Percentiles rank a stretch among this genome's conserved stretches.
Conservation (phyloP, 2,113 vertebrate genomes). For the Leptocoma aspasia region DNA sequence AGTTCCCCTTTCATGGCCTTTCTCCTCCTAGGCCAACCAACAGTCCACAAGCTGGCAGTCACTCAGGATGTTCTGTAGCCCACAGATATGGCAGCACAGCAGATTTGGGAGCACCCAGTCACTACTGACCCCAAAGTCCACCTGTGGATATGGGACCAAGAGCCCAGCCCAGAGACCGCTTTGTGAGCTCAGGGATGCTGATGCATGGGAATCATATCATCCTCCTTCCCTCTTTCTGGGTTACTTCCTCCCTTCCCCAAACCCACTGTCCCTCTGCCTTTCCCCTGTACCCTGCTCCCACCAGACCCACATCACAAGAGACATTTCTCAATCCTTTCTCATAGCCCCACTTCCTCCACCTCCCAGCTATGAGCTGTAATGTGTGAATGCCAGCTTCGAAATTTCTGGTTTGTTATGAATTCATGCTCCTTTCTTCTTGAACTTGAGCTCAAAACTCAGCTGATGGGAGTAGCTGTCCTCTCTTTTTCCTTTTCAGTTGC, state of each 20-base stretch:
- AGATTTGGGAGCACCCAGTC: background rate
- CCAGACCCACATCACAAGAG: background rate
- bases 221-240: background rate
- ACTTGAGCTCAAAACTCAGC: slow-evolving; percentile 35
- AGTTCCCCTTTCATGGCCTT: background rate
- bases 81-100: background rate
- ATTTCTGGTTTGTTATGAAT: background rate
- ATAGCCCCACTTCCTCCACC: background rate
- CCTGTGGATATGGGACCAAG: background rate
- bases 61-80: background rate
- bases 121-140: background rate
- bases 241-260: background rate
- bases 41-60: background rate
- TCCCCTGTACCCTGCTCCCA: background rate
- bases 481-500: slow-evolving; percentile 17
- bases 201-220: background rate
- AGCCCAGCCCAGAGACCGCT: background rate
- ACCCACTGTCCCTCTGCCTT: background rate
- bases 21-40: background rate
- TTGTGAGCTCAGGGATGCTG: background rate
- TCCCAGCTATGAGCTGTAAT: background rate
- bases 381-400: background rate
- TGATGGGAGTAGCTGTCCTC: background rate
- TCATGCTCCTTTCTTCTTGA: background rate
- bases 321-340: background rate